A percentile compares a stretch with the other conserved stretches of the same genome.
Evolutionary conservation across 2,113 vertebrate species (phyloP).

Genomic region (Euleptes europaea): DNA sequence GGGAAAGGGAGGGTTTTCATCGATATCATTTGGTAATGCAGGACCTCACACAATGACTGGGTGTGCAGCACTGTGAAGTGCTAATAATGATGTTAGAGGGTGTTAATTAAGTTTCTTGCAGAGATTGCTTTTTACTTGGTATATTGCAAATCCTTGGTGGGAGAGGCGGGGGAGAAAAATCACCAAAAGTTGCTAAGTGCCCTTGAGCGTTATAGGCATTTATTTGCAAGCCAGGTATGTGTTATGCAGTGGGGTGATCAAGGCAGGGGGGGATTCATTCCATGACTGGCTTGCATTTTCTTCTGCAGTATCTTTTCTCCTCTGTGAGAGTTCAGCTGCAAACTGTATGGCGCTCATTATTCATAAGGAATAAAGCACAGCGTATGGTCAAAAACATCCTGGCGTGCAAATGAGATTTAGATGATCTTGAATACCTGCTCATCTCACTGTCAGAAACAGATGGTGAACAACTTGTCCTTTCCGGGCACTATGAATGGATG

Average conservation of each 20-base stretch:
- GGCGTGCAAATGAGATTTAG: constrained; percentile 4
- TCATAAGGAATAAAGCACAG: constrained; percentile 34
- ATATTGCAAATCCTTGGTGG: not conserved
- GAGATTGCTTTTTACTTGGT: constrained; percentile 6
- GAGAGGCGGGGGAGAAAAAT: not conserved
- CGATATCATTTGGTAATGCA: not conserved
- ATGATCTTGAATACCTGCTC: constrained; percentile 18
- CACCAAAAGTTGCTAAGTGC: constrained; percentile 1
- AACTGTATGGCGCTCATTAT: constrained; percentile 7
- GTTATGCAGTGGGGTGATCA: not conserved
- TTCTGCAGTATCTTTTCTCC: not conserved
- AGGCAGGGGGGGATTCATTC: not conserved
- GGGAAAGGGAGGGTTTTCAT: not conserved
- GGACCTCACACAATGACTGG: not conserved
- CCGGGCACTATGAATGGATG: not conserved
- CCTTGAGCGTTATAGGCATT: not conserved
- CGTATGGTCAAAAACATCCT: constrained; percentile 11
- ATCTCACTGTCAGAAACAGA: not conserved
- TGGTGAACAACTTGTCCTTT: constrained; percentile 5
- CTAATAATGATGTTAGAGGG: constrained; percentile 16
- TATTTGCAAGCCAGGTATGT: not conserved
- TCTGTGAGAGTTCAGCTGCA: constrained; percentile 17
- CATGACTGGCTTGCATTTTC: not conserved
- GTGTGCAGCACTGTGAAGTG: not conserved
- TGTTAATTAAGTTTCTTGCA: constrained; percentile 26